Evolutionary conservation across 2,888 invertebrate genomes (phyloP), one percentile per base, ranked within the genome.

Genomic region (Eurytoma californica): DNA sequence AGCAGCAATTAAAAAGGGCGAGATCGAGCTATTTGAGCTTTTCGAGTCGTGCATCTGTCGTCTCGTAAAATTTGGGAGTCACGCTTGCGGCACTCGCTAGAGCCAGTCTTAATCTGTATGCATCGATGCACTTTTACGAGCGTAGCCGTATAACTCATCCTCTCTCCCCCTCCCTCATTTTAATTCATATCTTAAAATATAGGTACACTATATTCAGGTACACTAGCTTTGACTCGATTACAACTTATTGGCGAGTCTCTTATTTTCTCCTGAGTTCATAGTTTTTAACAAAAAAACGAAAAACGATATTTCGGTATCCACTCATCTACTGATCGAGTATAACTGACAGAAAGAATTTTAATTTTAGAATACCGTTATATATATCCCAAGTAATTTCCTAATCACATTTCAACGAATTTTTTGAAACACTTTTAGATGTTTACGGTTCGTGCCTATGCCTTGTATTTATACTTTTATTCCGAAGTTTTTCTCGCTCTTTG

Each of bases 351-450:
- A 78, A 63, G 58, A 74, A 74, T 70, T 70, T 69, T 60, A 79
- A 69, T 63, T 58, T 79, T 65, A 58, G 74, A 66, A 57, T 60
- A 65, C 63, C 69, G 63, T 79, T 79, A 79, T 74, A 79, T 24
- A 70, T 74, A 69, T 58, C 51, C 30, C 18, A n/a, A 47, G 24
- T 74, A n/a, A 58, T 79, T 79, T 74, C 74, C 58, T 69, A 69
- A 79, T 60, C 77, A 28, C 67, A 55, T 65, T 65, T 55, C 24
- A 65, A 61, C 53, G 12, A 57, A 61, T 2, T 53, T 30, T 53
- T 53, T 63, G 14, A 18, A 53, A 53, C 55, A 12, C 20, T 49
- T 47, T 18, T 39, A 5, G 18, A 39, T 39, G 63, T 39, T 63
- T 63, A 72, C 65, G 39, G 28, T 51, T 66, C 24, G 58, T 39